phyloP scores from a whole-genome alignment of 1,140 invertebrate genomes.

The Drosophila pallidifrons region DNA sequence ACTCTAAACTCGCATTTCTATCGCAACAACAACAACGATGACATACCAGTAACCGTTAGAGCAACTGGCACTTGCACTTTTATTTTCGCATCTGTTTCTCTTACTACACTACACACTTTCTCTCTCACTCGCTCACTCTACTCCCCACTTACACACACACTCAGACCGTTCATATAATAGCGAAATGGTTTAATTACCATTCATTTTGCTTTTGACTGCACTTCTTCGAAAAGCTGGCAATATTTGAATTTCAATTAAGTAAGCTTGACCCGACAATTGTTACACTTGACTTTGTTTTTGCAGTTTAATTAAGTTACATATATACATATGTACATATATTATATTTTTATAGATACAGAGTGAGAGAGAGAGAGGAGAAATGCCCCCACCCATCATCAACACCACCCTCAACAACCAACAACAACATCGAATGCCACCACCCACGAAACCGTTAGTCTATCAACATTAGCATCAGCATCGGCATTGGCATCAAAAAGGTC shows the following conservation, averaged over 20 bases:
- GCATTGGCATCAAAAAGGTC: slow-evolving; percentile 15
- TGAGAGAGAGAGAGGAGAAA: neutral
- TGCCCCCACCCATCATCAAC: neutral
- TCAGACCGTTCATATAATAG: slow-evolving; percentile 4
- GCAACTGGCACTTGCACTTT: slow-evolving; percentile 28
- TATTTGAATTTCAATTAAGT: slow-evolving; percentile 21
- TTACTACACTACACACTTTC: slow-evolving; percentile 19
- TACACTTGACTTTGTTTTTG: slow-evolving; percentile 25
- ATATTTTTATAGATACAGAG: slow-evolving; percentile 10
- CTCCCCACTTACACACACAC: slow-evolving; percentile 1
- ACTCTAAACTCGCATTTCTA: slow-evolving; percentile 20
- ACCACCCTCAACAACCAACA: too few species aligned
- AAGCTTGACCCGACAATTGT: slow-evolving; percentile 10
- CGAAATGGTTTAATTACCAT: slow-evolving; percentile 45
- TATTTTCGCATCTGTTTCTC: slow-evolving; percentile 18
- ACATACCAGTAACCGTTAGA: neutral
- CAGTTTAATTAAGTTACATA: slow-evolving; percentile 43
- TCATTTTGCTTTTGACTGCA: slow-evolving; percentile 32
- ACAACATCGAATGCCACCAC: slow-evolving; percentile 18
- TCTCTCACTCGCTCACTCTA: slow-evolving; percentile 4
- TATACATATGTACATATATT: slow-evolving; percentile 16
- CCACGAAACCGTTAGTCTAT: slow-evolving; percentile 16
- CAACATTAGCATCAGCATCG: slow-evolving; percentile 28
- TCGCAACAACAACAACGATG: slow-evolving; percentile 4
- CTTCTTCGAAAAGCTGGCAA: slow-evolving; percentile 12